phyloP scores from a whole-genome alignment of 2,888 invertebrate genomes.

The Ethmia dodecea region DNA sequence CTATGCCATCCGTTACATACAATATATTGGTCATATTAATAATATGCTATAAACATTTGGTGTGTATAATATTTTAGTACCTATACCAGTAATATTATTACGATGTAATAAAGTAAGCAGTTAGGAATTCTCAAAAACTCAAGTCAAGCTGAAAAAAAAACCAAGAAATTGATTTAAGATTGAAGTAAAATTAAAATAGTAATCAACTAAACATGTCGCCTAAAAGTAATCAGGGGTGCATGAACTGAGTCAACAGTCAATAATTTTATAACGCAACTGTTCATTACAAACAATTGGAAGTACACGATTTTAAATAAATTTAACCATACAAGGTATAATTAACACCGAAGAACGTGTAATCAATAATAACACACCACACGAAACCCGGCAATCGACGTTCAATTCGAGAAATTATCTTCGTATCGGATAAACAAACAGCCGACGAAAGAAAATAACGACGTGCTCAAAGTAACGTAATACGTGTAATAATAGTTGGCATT shows the following conservation, averaged over 20 bases:
- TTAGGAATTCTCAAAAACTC: too few relatives aligned
- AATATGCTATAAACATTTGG: background rate
- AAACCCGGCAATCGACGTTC: slow-evolving; percentile 45
- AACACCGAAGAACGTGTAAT: slow-evolving; percentile 61
- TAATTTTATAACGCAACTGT: background rate
- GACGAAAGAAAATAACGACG: slow-evolving; percentile 53
- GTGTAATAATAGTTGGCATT: slow-evolving; percentile 67
- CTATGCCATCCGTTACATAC: slow-evolving; percentile 1
- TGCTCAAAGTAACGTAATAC: slow-evolving; percentile 65
- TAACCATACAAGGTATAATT: slow-evolving; percentile 59
- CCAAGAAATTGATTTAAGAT: too few relatives aligned
- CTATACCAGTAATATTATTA: background rate
- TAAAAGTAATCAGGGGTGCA: too few relatives aligned
- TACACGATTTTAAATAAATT: slow-evolving; percentile 51
- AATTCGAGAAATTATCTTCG: slow-evolving; percentile 51
- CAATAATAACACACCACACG: slow-evolving; percentile 59
- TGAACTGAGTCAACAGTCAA: too few relatives aligned
- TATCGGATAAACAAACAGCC: slow-evolving; percentile 63
- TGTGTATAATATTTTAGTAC: too few relatives aligned
- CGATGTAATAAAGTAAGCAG: background rate
- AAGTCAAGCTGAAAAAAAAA: too few relatives aligned
- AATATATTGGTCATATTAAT: too few relatives aligned
- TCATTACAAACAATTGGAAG: slow-evolving; percentile 17
- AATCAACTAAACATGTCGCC: too few relatives aligned
- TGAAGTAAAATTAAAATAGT: too few relatives aligned